phyloP scores from a whole-genome alignment of 2,113 vertebrate species.

The Dryoscopus gambensis region DNA sequence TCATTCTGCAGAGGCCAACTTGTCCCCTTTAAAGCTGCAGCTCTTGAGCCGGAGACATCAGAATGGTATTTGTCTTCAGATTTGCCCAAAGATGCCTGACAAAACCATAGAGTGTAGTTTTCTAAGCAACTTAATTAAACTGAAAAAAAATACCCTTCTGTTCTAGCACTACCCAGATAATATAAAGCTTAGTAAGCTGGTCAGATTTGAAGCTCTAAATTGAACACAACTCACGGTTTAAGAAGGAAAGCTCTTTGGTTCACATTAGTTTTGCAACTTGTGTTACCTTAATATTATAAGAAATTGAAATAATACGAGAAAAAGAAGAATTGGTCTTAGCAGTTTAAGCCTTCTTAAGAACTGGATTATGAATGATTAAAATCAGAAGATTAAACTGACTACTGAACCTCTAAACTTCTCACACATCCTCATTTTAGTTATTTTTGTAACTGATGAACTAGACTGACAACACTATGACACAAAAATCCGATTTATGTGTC shows the following conservation, averaged over 20 bases:
- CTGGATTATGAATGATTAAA: not conserved
- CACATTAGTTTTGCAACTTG: not conserved
- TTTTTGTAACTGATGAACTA: not conserved
- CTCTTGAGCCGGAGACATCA: not conserved
- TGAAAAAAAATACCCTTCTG: not conserved
- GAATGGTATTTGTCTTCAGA: not conserved
- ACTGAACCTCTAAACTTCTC: not conserved
- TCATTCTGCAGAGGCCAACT: not conserved
- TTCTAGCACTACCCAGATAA: not conserved
- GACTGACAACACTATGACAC: not conserved
- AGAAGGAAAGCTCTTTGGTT: not conserved
- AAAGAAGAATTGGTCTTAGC: not conserved
- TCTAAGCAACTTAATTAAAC: not conserved
- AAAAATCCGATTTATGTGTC: not conserved
- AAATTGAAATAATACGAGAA: not conserved
- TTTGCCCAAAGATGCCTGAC: not conserved
- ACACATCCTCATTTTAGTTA: constrained; percentile 13
- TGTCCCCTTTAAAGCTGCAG: not conserved
- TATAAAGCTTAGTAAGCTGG: not conserved
- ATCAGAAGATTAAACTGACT: not conserved
- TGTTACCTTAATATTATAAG: not conserved
- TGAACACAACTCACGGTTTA: not conserved
- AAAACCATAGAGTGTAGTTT: not conserved
- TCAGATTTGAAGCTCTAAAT: not conserved
- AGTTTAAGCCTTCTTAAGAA: constrained; percentile 6